Percentiles rank a stretch among this genome's conserved stretches.
Conservation (phyloP, 2,797 vertebrate species). For the Diplodus sargus region DNA sequence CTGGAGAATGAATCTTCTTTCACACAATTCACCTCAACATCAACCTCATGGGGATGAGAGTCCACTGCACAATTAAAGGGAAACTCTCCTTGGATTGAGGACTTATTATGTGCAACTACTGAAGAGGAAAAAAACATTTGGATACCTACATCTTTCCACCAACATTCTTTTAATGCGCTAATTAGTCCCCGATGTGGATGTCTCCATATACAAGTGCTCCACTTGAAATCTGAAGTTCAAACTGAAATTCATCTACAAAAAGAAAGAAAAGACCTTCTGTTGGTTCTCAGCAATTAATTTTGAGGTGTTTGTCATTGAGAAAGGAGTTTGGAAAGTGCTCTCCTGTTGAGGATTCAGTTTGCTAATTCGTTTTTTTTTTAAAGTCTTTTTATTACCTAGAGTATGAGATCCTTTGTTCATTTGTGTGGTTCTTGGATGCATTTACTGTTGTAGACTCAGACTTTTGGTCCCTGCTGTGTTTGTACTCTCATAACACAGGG, state of each 20-base stretch:
- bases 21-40: background rate
- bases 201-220: background rate
- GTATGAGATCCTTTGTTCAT: background rate
- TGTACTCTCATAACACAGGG: background rate
- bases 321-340: slow-evolving; percentile 6
- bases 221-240: slow-evolving; percentile 23
- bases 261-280: background rate
- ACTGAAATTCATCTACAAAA: slow-evolving; percentile 14
- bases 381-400: background rate
- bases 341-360: slow-evolving; percentile 10
- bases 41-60: background rate
- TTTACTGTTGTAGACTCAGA: background rate
- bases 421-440: background rate
- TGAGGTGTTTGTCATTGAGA: slow-evolving; percentile 6
- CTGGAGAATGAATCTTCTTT: slow-evolving; percentile 5
- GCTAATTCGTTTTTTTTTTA: background rate
- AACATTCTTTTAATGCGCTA: slow-evolving; percentile 27
- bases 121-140: slow-evolving; percentile 18
- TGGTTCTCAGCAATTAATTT: background rate
- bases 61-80: background rate
- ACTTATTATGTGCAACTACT: background rate
- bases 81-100: slow-evolving; percentile 2
- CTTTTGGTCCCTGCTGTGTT: background rate
- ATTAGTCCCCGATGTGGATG: slow-evolving; percentile 41
- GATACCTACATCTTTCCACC: slow-evolving; percentile 10